These are phyloP conservation scores for Rhabdophis nuchalis DNA, from an alignment of 2,797 vertebrate species.

Conservation along the genomic window DNA sequence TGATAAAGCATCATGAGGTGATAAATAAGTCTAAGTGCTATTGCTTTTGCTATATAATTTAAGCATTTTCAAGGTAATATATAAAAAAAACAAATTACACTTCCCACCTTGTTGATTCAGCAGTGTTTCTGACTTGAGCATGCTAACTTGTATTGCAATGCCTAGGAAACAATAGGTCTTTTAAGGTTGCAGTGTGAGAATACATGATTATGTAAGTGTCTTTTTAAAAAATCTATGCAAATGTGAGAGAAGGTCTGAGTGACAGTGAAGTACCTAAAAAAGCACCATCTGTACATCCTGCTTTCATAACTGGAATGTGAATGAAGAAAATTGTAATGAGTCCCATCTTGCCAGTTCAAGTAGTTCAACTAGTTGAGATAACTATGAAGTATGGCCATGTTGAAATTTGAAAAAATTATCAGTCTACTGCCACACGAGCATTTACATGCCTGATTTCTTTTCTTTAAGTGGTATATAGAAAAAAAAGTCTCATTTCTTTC, in stretches of 20 bases:
- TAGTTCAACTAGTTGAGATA: not conserved
- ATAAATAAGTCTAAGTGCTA: not conserved
- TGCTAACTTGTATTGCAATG: constrained; percentile 52
- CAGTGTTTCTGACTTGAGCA: constrained; percentile 50
- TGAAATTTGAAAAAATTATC: not conserved
- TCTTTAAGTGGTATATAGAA: not conserved
- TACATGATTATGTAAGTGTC: constrained; percentile 46
- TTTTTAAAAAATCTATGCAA: constrained; percentile 31
- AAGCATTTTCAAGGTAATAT: constrained; percentile 63
- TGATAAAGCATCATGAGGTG: not conserved
- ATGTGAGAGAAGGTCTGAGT: constrained; percentile 5
- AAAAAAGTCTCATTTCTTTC: not conserved
- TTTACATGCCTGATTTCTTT: not conserved
- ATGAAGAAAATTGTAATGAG: not conserved
- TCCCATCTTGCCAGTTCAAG: constrained; percentile 4
- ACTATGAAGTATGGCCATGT: not conserved
- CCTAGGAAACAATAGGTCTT: constrained; percentile 53
- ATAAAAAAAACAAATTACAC: constrained; percentile 60
- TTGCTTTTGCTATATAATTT: constrained; percentile 16
- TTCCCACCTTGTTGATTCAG: constrained; percentile 52
- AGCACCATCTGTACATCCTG: constrained; percentile 2
- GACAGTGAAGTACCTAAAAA: constrained; percentile 2
- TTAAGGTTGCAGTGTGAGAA: constrained; percentile 48
- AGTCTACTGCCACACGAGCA: not conserved
- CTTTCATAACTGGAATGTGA: not conserved